These are phyloP conservation scores for Scelioninae gen. 1 DNA, from an alignment of 2,888 invertebrate genomes.

Conservation along the genomic window DNA sequence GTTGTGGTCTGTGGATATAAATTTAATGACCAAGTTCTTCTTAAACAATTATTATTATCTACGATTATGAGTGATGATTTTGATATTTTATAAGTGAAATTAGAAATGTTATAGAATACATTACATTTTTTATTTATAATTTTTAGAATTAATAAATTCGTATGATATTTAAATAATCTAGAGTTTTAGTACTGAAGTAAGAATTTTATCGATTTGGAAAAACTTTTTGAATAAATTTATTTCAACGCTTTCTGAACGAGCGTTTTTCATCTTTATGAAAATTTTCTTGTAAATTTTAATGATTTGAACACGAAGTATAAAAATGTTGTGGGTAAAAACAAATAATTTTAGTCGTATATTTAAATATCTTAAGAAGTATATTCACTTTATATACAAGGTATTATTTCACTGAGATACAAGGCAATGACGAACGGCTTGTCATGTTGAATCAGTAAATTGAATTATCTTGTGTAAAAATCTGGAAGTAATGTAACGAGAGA, in stretches of 20 bases:
- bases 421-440: slow-evolving; percentile 5
- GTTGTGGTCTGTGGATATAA: slow-evolving; percentile 6
- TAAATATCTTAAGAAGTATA: background rate
- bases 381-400: background rate
- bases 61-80: background rate
- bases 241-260: background rate
- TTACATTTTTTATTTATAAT: too few relatives aligned
- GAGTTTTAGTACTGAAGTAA: background rate
- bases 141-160: too few relatives aligned
- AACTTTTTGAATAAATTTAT: background rate
- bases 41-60: slow-evolving; percentile 16
- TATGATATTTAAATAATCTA: too few relatives aligned
- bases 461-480: slow-evolving; percentile 7
- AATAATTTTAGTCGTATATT: background rate
- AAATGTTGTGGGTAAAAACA: too few relatives aligned
- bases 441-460: slow-evolving; percentile 14
- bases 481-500: background rate
- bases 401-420: background rate
- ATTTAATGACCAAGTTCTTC: slow-evolving; percentile 9
- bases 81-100: too few relatives aligned
- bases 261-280: background rate
- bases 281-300: background rate
- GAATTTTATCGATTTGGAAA: background rate
- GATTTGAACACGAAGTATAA: too few relatives aligned
- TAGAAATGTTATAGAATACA: too few relatives aligned